Evolutionary conservation across 2,888 invertebrate genomes (phyloP), one percentile per base, ranked within the genome.

Genomic region (Coleophora deauratella): DNA sequence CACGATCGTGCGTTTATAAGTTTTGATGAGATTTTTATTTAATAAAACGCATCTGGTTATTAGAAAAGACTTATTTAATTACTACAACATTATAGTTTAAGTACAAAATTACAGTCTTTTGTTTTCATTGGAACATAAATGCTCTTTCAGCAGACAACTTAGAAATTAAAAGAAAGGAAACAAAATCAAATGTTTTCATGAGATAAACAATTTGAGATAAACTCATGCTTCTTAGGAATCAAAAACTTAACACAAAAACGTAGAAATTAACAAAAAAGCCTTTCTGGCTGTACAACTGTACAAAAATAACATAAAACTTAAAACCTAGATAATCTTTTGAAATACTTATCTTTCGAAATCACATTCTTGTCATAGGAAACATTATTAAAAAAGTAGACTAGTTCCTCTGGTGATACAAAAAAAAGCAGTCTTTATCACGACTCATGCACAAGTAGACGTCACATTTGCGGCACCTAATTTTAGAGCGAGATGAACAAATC

Each of bases 401-500:
- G 9, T 12, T 15, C 12, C 28, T 37, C 6, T 27, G 27, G 14
- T 37, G 37, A 31, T 28, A 37, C 9, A 13, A n/a, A 28, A 11
- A 30, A 30, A 27, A 37, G 28, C 37, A 37, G 30, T 37, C 30
- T 31, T 37, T 37, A 8, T 30, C 37, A 9, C 30, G 28, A 14
- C 10, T 37, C 9, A 37, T 10, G 30, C 37, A 37, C 15, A 37
- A 30, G 13, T 37, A 37, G 4, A 37, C 37, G 10, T 37, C 13
- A 14, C 37, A 37, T 30, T 37, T 37, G 28, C 30, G 28, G 30
- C 37, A 37, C n/a, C 30, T 27, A 10, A 30, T 30, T 10, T 30
- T 27, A 30, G 37, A 37, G 28, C 37, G 37, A 9, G 30, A 28
- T 12, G 37, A 37, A 13, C 37, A 37, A 14, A n/a, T 14, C 21